Evolutionary conservation across 1,140 invertebrate species (phyloP), one percentile per base, ranked within the genome.

Genomic region (Parasteatoda tepidariorum): DNA sequence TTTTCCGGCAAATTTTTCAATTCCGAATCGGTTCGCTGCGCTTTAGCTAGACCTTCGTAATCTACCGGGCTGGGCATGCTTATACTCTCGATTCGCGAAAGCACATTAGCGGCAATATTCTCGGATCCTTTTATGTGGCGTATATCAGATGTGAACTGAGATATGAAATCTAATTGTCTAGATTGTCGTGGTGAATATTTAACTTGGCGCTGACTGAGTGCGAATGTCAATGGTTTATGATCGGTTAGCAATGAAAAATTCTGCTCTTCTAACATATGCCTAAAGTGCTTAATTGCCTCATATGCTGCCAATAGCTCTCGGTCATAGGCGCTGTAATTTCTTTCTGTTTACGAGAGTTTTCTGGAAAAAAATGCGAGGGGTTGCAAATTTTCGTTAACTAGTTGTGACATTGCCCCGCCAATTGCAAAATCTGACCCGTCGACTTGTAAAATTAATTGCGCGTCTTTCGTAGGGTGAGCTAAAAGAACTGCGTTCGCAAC

Each of bases 71-170:
- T 71, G 5, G 68, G 68, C 30, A 57, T 31, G 7, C 15, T 55
- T 55, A 73, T 73, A 15, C 48, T 18, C 3, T 70, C 55, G 24
- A 71, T 41, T 3, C 79, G 57, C 15, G 79, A 85, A 3, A 85
- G 59, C 15, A 59, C 5, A 24, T 85, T 70, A 1, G 82, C 84
- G 3, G 28, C 33, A 24, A 66, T 61, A 66, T 90, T 90, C 2
- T 87, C 82, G 0, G 84, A 67, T 9, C 90, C 89, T 2, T 84
- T 30, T 18, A 90, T 85, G 83, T 89, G 86, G n/a, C 81, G 61
- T 33, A 90, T 88, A 30, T 89, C 84, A 0, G 87, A 88, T 0
- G 88, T 87, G 75, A 88, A 89, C 84, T 89, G 89, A 0, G 86
- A 84, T 11, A 90, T 89, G 24, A 84, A 88, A 68, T 68, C 66